A percentile compares a stretch with the other conserved stretches of the same genome.
These are phyloP conservation scores for Bubalus kerabau DNA, from an alignment of 2,113 vertebrate species.

Conservation along the genomic window DNA sequence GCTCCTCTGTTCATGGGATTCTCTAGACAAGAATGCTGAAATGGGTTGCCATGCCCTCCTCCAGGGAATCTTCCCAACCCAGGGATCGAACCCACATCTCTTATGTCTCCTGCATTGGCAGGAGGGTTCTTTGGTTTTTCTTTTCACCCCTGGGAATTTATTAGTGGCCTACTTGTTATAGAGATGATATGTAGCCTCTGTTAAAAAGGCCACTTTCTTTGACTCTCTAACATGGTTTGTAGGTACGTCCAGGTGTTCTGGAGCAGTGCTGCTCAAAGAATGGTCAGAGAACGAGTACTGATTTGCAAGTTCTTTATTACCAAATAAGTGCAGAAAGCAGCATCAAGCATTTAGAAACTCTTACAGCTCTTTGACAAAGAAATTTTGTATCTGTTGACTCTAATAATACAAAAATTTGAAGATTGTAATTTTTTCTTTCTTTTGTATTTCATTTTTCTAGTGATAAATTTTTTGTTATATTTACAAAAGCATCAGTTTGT, in stretches of 20 bases:
- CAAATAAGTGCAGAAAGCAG: neutral
- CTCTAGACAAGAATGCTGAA: neutral
- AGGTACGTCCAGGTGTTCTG: neutral
- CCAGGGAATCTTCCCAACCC: neutral
- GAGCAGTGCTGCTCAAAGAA: neutral
- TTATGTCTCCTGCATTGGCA: neutral
- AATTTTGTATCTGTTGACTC: neutral
- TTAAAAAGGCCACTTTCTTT: neutral
- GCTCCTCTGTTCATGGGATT: neutral
- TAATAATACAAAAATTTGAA: neutral
- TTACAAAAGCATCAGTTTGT: constrained; percentile 1
- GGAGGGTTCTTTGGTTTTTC: neutral
- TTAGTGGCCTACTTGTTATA: neutral
- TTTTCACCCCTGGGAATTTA: neutral
- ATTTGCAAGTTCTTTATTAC: neutral
- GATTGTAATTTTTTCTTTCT: constrained; percentile 5
- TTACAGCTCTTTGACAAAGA: neutral
- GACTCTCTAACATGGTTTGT: neutral
- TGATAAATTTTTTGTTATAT: constrained; percentile 2
- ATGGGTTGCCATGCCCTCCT: neutral
- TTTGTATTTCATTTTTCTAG: constrained; percentile 21
- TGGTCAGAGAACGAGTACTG: neutral
- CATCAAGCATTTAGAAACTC: neutral
- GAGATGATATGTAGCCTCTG: neutral
- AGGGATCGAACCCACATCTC: neutral